A percentile compares a stretch with the other conserved stretches of the same genome.
These are phyloP conservation scores for Pangasianodon hypophthalmus DNA, from an alignment of 2,113 vertebrate genomes.

Conservation along the genomic window DNA sequence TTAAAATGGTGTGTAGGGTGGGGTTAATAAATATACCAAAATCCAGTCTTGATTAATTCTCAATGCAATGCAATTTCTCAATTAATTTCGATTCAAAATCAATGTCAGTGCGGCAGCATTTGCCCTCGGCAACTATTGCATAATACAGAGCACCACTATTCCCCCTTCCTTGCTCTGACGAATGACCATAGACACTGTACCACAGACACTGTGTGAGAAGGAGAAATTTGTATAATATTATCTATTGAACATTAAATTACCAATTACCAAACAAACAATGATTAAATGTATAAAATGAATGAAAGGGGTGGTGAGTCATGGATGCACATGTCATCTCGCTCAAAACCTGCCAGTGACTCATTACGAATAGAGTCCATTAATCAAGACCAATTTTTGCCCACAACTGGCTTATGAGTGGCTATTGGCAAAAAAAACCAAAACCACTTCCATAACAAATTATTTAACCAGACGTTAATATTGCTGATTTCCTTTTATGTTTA, in stretches of 20 bases:
- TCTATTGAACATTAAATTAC: background rate
- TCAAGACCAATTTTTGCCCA: background rate
- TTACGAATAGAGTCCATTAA: background rate
- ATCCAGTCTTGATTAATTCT: background rate
- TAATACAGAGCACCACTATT: background rate
- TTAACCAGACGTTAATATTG: background rate
- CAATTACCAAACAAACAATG: slow-evolving; percentile 6
- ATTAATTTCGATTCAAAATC: background rate
- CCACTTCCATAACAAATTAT: background rate
- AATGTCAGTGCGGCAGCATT: background rate
- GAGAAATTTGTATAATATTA: background rate
- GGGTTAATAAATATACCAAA: background rate
- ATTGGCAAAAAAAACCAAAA: background rate
- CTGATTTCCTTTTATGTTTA: background rate
- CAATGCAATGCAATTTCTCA: background rate
- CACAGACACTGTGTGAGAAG: background rate
- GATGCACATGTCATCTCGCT: background rate
- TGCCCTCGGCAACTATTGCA: background rate
- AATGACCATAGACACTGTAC: background rate
- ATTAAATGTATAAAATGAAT: background rate
- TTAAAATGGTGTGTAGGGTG: background rate
- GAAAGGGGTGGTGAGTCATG: background rate
- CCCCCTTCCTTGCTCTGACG: background rate
- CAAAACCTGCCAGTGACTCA: background rate
- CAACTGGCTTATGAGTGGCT: background rate